A percentile compares a stretch with the other conserved stretches of the same genome.
These are phyloP conservation scores for Cetonia aurata DNA, from an alignment of 2,888 invertebrate genomes.

Conservation along the genomic window DNA sequence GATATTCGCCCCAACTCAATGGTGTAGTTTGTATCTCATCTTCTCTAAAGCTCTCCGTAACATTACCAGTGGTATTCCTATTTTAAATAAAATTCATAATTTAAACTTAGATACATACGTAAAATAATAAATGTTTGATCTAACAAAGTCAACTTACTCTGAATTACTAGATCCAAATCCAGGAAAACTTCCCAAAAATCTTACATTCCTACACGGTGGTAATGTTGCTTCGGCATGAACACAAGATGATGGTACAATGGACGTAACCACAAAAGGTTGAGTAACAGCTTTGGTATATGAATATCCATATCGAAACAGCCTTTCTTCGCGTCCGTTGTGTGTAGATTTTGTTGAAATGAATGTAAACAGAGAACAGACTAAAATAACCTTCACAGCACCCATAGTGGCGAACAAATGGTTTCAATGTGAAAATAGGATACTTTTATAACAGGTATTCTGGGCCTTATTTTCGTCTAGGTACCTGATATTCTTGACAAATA, in stretches of 20 bases:
- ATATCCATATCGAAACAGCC: slow-evolving; percentile 52
- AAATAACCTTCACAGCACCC: slow-evolving; percentile 19
- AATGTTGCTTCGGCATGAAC: slow-evolving; percentile 63
- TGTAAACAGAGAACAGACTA: slow-evolving; percentile 27
- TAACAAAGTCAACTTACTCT: slow-evolving; percentile 16
- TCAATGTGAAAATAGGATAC: slow-evolving; percentile 3
- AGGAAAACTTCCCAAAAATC: slow-evolving; percentile 59
- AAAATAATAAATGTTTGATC: neutral
- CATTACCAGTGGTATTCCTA: neutral
- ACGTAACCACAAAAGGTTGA: slow-evolving; percentile 58
- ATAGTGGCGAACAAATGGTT: slow-evolving; percentile 33
- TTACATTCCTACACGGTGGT: slow-evolving; percentile 62
- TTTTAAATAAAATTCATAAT: slow-evolving; percentile 7
- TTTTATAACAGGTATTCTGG: slow-evolving; percentile 30
- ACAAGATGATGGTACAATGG: slow-evolving; percentile 64
- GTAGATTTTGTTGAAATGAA: slow-evolving; percentile 35
- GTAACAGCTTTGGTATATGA: slow-evolving; percentile 59
- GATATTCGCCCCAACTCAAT: slow-evolving; percentile 63
- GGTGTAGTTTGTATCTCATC: slow-evolving; percentile 48
- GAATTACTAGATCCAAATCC: slow-evolving; percentile 48
- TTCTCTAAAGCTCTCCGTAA: neutral
- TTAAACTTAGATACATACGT: neutral
- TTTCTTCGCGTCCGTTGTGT: slow-evolving; percentile 44
- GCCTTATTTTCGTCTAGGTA: slow-evolving; percentile 35
- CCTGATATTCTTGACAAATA: slow-evolving; percentile 34